Percentiles rank a stretch among this genome's conserved stretches.
phyloP scores from a whole-genome alignment of 2,797 vertebrate genomes.

The Triplophysa bombifrons region DNA sequence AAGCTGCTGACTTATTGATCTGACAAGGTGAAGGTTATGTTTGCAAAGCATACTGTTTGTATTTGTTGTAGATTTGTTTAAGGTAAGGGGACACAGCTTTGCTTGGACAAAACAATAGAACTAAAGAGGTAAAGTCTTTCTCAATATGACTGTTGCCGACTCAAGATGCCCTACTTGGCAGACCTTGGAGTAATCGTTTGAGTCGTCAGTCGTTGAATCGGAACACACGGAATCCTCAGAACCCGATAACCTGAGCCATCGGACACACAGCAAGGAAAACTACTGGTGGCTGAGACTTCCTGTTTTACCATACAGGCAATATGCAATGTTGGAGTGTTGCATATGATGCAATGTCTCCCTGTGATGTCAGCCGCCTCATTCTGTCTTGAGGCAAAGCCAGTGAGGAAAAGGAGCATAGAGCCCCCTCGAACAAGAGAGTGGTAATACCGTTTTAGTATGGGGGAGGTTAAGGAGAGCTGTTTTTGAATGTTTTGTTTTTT shows the following conservation, averaged over 20 bases:
- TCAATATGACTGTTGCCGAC: slow-evolving; percentile 61
- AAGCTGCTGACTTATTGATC: slow-evolving; percentile 70
- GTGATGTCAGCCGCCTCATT: slow-evolving; percentile 49
- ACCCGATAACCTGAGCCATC: slow-evolving; percentile 62
- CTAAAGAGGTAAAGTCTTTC: slow-evolving; percentile 66
- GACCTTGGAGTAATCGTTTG: slow-evolving; percentile 63
- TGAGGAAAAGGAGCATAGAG: slow-evolving; percentile 58
- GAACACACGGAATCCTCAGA: slow-evolving; percentile 58
- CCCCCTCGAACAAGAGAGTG: slow-evolving; percentile 49
- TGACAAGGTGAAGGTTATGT: slow-evolving; percentile 66
- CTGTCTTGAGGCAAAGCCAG: slow-evolving; percentile 39
- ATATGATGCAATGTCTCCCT: slow-evolving; percentile 55
- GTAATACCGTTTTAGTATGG: slow-evolving; percentile 65
- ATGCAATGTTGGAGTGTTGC: slow-evolving; percentile 49
- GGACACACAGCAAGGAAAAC: slow-evolving; percentile 61
- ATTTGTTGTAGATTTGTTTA: slow-evolving; percentile 74
- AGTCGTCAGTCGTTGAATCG: slow-evolving; percentile 49
- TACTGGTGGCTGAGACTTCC: slow-evolving; percentile 57
- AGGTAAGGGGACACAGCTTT: slow-evolving; percentile 67
- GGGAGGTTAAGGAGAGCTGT: slow-evolving; percentile 53
- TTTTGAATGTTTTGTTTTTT: slow-evolving; percentile 70
- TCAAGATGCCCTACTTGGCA: slow-evolving; percentile 63
- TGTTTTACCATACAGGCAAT: slow-evolving; percentile 54
- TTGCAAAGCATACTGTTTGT: slow-evolving; percentile 72
- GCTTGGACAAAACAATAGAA: slow-evolving; percentile 66